Percentiles rank a stretch among this genome's conserved stretches.
Conservation (phyloP, 1,140 invertebrate species). For the Drosophila pectinifera region DNA sequence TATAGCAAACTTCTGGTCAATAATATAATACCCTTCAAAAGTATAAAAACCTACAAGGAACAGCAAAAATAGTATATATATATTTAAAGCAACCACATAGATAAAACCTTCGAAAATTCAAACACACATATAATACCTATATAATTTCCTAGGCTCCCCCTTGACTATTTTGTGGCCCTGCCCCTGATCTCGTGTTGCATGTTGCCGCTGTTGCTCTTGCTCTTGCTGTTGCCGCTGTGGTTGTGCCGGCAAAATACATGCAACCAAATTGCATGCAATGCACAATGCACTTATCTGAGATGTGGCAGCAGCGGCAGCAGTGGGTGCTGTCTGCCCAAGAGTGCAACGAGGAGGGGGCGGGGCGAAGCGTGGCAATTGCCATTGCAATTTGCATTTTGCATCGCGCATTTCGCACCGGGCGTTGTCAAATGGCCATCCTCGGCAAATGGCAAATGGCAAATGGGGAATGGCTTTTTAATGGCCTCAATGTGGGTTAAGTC, state of each 20-base stretch:
- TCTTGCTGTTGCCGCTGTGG: conserved; percentile 9
- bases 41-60: too few species aligned
- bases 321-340: neutral
- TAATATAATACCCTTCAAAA: too few species aligned
- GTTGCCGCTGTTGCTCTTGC: conserved; percentile 13
- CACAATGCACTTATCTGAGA: conserved; percentile 58
- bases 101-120: too few species aligned
- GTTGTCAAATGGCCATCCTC: conserved; percentile 68
- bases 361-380: conserved; percentile 52
- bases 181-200: conserved; percentile 7
- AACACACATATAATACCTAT: too few species aligned
- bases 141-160: too few species aligned
- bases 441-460: conserved; percentile 14
- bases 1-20: too few species aligned
- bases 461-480: conserved; percentile 62
- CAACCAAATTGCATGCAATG: conserved; percentile 70
- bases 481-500: conserved; percentile 70
- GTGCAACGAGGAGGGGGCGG: conserved; percentile 2
- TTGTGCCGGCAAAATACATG: conserved; percentile 40
- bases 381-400: conserved; percentile 63
- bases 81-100: too few species aligned
- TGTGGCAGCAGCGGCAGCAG: conserved; percentile 26
- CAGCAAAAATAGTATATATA: too few species aligned
- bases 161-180: neutral
- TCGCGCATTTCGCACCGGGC: conserved; percentile 69